Evolutionary conservation across 2,797 vertebrate genomes (phyloP), one percentile per base, ranked within the genome.

Genomic region (Balearica regulorum): DNA sequence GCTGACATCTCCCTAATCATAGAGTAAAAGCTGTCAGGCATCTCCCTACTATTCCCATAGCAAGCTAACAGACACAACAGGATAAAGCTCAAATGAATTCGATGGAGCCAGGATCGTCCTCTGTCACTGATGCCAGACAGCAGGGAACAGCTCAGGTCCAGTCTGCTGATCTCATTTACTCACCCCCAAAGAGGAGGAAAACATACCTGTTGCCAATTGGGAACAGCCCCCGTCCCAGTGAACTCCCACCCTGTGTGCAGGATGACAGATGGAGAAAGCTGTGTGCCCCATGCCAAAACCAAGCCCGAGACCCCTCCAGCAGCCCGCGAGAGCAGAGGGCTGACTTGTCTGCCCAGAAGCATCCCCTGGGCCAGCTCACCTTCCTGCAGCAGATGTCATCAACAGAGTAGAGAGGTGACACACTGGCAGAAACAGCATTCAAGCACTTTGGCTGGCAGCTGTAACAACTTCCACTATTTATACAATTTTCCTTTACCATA

Each of bases 21-120:
- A 29, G 20, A 43, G 20, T 15, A 92, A 82, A 90, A 73, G n/a
- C 16, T 91, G 26, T 43, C 19, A 58, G 21, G 18, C 28, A 65
- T 75, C 21, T 66, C 35, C 31, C 12, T 19, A 16, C 14, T 87
- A 55, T 18, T 84, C 49, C 17, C 39, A 55, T 0, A 75, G 25
- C n/a, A 95, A 84, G 35, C 6, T 76, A 61, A 76, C 11, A 55
- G 31, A 58, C 28, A 72, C 1, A 4, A 17, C 11, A 11, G 35
- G 19, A 62, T 51, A 87, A 91, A 90, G 70, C 10, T 1, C 29
- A 58, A 60, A n/a, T 19, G 0, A 60, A 68, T 46, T 48, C 1
- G 4, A 28, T 6, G 33, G 17, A 85, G n/a, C 7, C 75, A 73
- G 0, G 0, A 44, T 22, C 1, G 1, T 37, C 48, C 5, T 69